Evolutionary conservation across 1,140 invertebrate genomes (phyloP), one percentile per base, ranked within the genome.

Genomic region (Neodiprion virginianus): DNA sequence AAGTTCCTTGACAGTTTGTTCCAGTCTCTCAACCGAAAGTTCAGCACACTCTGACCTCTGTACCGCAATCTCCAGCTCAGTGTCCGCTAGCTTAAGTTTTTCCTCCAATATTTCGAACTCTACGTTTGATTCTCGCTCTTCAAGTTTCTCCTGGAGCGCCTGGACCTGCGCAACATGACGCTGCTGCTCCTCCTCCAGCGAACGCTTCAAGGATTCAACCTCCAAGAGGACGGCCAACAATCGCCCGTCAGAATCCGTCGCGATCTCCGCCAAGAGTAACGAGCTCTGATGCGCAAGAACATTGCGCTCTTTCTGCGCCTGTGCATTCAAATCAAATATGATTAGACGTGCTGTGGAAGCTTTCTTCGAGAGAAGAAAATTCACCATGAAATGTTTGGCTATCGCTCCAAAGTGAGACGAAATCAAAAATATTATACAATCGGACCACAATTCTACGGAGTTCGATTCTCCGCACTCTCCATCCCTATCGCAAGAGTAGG

Each of bases 21-120:
- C 74, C 0, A 89, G 71, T 69, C 85, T 81, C 69, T 82, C 78
- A 3, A 84, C 79, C 48, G 80, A 81, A 70, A 86, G 88, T 79
- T 94, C 93, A 0, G 92, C 92, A 66, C 82, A 88, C 76, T 93
- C 91, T 0, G 92, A 92, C 76, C 92, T 83, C 78, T 92, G 88
- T 21, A 90, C 76, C 1, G 92, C 91, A 73, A 90, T 89, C 70
- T 90, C 87, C 2, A 93, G 85, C 77, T 94, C 93, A 7, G 91
- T 91, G 80, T 94, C 93, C 0, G 92, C 91, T 0, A 94, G 80
- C 82, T 90, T 92, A 14, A 95, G 86, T 76, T 93, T 93, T 80
- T 94, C 93, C 77, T 94, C 92, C 67, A 93, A 89, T 9, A 94
- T 87, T 69, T 94, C 91, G 28, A 93, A 90, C 76, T 93, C 91